Percentiles rank a stretch among this genome's conserved stretches.
Conservation (phyloP, 2,113 vertebrate species). For the Cricetomys ansorgei region DNA sequence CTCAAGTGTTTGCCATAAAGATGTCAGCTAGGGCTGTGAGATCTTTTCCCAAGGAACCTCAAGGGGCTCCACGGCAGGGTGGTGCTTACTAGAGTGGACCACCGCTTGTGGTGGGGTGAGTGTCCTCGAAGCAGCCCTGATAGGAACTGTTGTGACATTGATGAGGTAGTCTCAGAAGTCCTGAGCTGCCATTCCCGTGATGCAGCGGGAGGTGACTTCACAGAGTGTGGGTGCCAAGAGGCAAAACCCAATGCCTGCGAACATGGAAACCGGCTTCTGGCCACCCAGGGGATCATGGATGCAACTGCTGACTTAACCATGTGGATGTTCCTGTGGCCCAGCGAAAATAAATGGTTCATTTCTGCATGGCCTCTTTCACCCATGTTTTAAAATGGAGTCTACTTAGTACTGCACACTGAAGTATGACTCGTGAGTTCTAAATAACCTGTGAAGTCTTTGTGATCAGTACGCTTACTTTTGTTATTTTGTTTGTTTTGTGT, state of each 20-base stretch:
- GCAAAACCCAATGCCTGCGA: not conserved
- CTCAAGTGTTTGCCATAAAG: not conserved
- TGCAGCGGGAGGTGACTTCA: not conserved
- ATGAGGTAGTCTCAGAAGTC: not conserved
- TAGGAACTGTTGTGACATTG: not conserved
- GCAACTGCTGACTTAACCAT: not conserved
- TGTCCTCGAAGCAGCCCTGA: not conserved
- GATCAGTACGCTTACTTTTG: not conserved
- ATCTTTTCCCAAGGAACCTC: not conserved
- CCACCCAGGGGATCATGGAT: not conserved
- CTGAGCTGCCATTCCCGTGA: not conserved
- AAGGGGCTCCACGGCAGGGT: fast-evolving
- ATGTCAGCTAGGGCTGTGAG: not conserved
- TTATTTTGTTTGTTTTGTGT: not conserved
- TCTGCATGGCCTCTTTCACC: not conserved
- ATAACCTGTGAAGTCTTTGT: not conserved
- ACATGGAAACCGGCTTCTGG: not conserved
- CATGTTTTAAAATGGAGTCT: not conserved
- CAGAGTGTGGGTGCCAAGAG: not conserved
- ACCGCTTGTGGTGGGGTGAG: not conserved
- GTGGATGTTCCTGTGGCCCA: not conserved
- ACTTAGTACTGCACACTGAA: no score
- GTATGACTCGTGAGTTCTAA: not conserved
- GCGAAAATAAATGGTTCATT: not conserved
- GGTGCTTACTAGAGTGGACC: not conserved